Evolutionary conservation across 2,797 vertebrate genomes (phyloP).

Genomic region (Bovichtus diacanthus): DNA sequence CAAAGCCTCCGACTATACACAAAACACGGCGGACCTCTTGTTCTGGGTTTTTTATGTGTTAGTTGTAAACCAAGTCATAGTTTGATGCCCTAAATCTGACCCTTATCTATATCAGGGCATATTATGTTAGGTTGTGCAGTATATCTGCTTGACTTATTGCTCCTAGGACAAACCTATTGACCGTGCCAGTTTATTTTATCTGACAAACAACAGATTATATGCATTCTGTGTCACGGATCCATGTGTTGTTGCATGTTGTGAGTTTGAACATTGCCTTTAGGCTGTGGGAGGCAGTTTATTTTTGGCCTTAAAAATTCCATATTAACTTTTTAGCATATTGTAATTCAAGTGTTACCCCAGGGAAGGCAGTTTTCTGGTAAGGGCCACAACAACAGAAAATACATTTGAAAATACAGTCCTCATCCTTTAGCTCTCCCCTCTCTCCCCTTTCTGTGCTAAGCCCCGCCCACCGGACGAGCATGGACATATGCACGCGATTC

Average conservation of each 20-base stretch:
- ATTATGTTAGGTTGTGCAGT: neutral
- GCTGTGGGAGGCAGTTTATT: too few species aligned
- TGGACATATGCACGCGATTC: too few species aligned
- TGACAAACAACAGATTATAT: neutral
- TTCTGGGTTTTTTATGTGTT: constrained; percentile 4
- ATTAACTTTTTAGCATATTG: too few species aligned
- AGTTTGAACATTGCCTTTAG: neutral
- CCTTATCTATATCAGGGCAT: constrained; percentile 2
- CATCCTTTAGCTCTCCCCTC: too few species aligned
- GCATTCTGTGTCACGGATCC: constrained; percentile 1
- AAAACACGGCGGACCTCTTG: constrained; percentile 5
- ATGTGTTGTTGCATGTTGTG: neutral
- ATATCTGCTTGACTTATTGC: neutral
- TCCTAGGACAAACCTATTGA: neutral
- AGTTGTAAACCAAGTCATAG: constrained; percentile 5
- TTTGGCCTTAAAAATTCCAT: too few species aligned
- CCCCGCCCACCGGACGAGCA: too few species aligned
- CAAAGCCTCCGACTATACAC: constrained; percentile 31
- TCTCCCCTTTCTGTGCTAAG: too few species aligned
- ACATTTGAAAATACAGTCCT: too few species aligned
- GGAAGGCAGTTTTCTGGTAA: too few species aligned
- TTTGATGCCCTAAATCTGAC: constrained; percentile 7
- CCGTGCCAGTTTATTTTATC: neutral
- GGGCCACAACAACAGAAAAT: too few species aligned
- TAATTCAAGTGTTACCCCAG: too few species aligned